These are phyloP conservation scores for Aphidius colemani DNA, from an alignment of 2,888 invertebrate genomes.

Conservation along the genomic window DNA sequence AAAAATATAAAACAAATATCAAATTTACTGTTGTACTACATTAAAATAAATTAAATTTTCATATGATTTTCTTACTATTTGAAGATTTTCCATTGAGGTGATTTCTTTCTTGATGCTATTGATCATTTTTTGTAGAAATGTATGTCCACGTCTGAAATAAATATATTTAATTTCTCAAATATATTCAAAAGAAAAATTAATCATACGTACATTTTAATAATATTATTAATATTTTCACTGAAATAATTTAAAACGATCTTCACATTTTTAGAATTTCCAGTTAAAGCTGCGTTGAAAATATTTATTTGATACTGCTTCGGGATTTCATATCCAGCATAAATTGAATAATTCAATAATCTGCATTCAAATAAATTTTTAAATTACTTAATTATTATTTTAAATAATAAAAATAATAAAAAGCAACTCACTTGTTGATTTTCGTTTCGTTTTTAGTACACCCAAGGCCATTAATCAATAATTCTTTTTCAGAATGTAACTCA, in stretches of 20 bases:
- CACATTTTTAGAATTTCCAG: conserved; percentile 39
- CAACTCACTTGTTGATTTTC: conserved; percentile 26
- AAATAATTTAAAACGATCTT: conserved; percentile 41
- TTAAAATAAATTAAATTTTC: neutral
- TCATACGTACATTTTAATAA: conserved; percentile 39
- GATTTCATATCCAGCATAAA: conserved; percentile 32
- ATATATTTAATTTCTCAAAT: neutral
- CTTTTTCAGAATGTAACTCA: conserved; percentile 38
- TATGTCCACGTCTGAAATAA: conserved; percentile 13
- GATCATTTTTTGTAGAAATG: conserved; percentile 40
- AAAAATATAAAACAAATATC: neutral
- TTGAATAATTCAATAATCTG: conserved; percentile 33
- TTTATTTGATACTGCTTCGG: conserved; percentile 43
- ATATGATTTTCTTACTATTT: conserved; percentile 39
- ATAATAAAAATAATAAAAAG: too few species aligned
- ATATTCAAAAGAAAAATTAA: too few species aligned
- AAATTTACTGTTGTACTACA: conserved; percentile 1
- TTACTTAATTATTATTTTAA: too few species aligned
- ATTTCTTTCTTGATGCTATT: conserved; percentile 39
- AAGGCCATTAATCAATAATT: conserved; percentile 35
- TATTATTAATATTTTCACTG: conserved; percentile 38
- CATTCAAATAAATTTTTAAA: neutral
- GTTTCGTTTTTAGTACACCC: conserved; percentile 35
- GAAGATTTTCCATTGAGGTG: conserved; percentile 37
- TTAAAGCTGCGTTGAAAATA: conserved; percentile 40